phyloP scores from a whole-genome alignment of 1,140 invertebrate genomes.

The Grapholita molesta region DNA sequence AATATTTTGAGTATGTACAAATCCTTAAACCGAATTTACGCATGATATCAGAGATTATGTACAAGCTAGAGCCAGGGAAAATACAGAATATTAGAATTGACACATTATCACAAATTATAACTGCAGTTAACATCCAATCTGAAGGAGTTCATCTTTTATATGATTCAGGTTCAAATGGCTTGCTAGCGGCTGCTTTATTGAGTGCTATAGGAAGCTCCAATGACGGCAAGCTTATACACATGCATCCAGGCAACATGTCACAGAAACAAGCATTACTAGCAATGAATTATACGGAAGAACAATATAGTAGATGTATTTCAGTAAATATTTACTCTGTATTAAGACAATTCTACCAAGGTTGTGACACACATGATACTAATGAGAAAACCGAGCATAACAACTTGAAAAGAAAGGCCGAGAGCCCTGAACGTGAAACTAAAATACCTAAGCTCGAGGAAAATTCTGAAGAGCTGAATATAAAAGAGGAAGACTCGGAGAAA shows the following conservation, averaged over 20 bases:
- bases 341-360: constrained; percentile 81
- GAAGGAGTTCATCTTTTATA: constrained; percentile 90
- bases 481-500: constrained; percentile 23
- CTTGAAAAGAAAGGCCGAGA: constrained; percentile 58
- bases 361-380: constrained; percentile 46
- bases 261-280: constrained; percentile 87
- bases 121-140: constrained; percentile 87
- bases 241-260: constrained; percentile 88
- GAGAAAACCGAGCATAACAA: constrained; percentile 39
- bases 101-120: constrained; percentile 91
- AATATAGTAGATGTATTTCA: constrained; percentile 81
- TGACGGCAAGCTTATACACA: constrained; percentile 83
- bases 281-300: constrained; percentile 86
- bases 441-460: constrained; percentile 38
- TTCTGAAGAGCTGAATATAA: constrained; percentile 5
- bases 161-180: constrained; percentile 91
- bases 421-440: constrained; percentile 40
- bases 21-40: constrained; percentile 87
- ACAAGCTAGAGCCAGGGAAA: constrained; percentile 86
- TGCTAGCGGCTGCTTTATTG: constrained; percentile 90
- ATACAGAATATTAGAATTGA: constrained; percentile 90
- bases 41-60: constrained; percentile 88
- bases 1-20: constrained; percentile 90
- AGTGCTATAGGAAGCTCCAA: constrained; percentile 83
- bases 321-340: constrained; percentile 87